phyloP scores from a whole-genome alignment of 2,888 invertebrate species.

The Lutraria lutraria region DNA sequence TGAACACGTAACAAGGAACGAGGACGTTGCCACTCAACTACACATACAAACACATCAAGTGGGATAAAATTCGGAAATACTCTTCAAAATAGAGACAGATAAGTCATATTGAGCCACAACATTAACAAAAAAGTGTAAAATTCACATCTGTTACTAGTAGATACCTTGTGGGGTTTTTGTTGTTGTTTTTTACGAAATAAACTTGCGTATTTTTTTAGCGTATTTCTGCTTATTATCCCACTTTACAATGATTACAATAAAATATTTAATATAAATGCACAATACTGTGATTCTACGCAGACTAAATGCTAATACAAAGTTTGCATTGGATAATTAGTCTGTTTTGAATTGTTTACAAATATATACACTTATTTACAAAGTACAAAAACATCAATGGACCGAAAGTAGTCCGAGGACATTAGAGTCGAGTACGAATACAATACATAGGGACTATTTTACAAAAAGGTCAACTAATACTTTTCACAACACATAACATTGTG shows the following conservation, averaged over 20 bases:
- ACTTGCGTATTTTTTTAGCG: neutral
- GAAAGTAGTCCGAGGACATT: slow-evolving; percentile 23
- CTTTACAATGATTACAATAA: neutral
- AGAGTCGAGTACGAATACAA: slow-evolving; percentile 25
- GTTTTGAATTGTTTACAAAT: neutral
- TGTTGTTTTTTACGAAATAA: neutral
- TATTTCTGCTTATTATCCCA: neutral
- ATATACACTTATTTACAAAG: neutral
- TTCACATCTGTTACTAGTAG: neutral
- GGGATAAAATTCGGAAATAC: neutral
- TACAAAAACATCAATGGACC: slow-evolving; percentile 13
- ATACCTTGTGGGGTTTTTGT: neutral
- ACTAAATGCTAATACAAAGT: neutral
- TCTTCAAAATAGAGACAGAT: neutral
- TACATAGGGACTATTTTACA: slow-evolving; percentile 21
- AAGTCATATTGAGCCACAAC: neutral
- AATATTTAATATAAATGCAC: neutral
- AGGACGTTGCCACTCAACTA: neutral
- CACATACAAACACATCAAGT: neutral
- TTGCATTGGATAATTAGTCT: neutral
- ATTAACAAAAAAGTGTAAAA: neutral
- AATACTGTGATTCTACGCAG: neutral
- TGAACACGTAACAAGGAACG: neutral
- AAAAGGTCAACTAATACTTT: neutral
- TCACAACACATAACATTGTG: slow-evolving; percentile 13